Conservation (phyloP, 64 coral and sea anemone species). For the Acropora yongei region DNA sequence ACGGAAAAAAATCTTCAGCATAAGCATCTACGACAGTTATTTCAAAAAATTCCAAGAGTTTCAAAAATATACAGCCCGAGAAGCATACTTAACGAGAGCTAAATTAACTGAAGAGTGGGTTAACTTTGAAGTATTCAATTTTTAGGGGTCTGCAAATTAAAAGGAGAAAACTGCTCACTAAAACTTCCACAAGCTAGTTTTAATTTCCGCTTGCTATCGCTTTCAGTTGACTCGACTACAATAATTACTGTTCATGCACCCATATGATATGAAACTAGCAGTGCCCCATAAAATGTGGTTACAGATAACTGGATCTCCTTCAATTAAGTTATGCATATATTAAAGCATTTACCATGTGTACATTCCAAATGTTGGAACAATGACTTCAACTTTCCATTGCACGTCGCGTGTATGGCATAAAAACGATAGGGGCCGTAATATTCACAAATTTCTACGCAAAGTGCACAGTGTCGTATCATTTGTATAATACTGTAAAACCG, state of each 20-base stretch:
- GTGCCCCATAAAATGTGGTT: background rate
- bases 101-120: background rate
- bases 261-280: background rate
- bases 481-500: constrained; percentile 21
- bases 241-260: background rate
- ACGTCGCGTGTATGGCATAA: constrained; percentile 12
- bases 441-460: constrained; percentile 8
- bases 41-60: background rate
- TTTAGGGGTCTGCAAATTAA: background rate
- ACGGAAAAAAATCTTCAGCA: background rate
- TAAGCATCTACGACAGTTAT: no score
- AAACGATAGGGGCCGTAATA: background rate
- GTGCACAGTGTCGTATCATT: background rate
- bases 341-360: constrained; percentile 69
- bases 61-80: background rate
- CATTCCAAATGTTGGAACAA: constrained; percentile 75
- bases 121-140: background rate
- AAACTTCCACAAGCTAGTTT: background rate
- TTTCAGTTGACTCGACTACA: background rate
- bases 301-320: background rate
- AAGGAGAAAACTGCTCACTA: background rate
- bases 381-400: constrained; percentile 33
- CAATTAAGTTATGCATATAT: constrained; percentile 77
- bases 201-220: background rate
- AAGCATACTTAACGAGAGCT: background rate